Percentiles rank a stretch among this genome's conserved stretches.
Conservation (phyloP, 2,113 vertebrate genomes). For the Microtus ochrogaster region DNA sequence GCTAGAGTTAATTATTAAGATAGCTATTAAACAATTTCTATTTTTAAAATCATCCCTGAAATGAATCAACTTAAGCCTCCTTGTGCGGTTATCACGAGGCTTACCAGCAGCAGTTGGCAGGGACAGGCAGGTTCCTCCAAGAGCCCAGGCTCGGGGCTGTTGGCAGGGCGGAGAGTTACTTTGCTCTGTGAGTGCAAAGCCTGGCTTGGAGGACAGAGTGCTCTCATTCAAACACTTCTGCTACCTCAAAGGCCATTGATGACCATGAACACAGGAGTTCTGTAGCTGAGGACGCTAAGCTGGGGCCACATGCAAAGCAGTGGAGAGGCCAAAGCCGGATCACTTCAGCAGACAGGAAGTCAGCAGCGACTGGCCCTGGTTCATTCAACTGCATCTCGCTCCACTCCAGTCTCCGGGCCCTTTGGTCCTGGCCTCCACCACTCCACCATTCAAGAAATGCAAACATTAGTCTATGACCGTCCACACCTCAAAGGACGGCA, state of each 20-base stretch:
- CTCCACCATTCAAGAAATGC: not conserved
- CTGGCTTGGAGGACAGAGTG: conserved; percentile 24
- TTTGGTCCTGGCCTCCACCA: not conserved
- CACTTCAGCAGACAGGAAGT: not conserved
- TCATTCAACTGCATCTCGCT: not conserved
- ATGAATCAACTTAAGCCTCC: conserved; percentile 54
- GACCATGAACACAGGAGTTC: conserved; percentile 42
- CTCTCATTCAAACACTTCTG: not conserved
- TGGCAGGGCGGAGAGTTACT: not conserved
- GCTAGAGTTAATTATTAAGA: not conserved
- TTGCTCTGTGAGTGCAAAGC: not conserved
- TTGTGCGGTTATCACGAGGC: not conserved
- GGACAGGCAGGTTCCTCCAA: not conserved
- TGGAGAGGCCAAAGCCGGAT: not conserved
- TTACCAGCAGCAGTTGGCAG: not conserved
- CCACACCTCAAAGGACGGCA: fast-evolving
- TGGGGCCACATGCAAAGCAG: not conserved
- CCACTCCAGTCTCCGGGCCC: fast-evolving
- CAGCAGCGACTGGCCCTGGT: not conserved
- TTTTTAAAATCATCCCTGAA: conserved; percentile 59
- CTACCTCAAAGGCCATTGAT: conserved; percentile 49
- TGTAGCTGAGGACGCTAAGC: not conserved
- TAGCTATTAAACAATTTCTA: conserved; percentile 45
- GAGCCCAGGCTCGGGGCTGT: not conserved
- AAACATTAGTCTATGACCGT: not conserved